Conservation (phyloP, 2,113 vertebrate genomes). For the Xenopus borealis region DNA sequence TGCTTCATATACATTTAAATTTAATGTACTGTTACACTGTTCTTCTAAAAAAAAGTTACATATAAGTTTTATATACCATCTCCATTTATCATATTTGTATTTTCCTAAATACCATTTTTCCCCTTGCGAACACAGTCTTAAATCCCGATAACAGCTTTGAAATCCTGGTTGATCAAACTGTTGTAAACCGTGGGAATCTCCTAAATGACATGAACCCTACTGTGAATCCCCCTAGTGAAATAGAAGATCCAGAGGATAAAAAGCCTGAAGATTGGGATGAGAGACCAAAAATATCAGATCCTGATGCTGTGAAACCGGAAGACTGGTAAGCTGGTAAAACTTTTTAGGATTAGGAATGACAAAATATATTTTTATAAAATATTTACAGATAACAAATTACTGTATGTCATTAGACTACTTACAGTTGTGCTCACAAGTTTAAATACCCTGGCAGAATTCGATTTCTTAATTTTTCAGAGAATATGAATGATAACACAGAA, state of each 20-base stretch:
- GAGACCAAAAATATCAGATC: slow-evolving; percentile 92
- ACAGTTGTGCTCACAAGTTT: no score
- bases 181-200: slow-evolving; percentile 90
- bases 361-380: no score
- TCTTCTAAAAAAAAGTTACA: no score
- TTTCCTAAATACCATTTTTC: not conserved
- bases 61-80: no score
- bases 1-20: no score
- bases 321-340: slow-evolving; percentile 90
- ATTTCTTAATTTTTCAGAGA: no score
- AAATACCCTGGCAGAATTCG: no score
- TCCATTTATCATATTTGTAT: not conserved
- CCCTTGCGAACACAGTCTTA: slow-evolving; percentile 70
- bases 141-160: slow-evolving; percentile 96
- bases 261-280: slow-evolving; percentile 99
- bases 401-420: no score
- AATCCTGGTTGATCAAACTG: slow-evolving; percentile 86
- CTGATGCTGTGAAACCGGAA: slow-evolving; percentile 88
- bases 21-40: no score
- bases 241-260: slow-evolving; percentile 91
- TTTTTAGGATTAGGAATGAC: no score
- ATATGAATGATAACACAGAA: no score
- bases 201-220: slow-evolving; percentile 87
- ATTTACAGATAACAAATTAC: no score
- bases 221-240: slow-evolving; percentile 88